Percentiles rank a stretch among this genome's conserved stretches.
phyloP scores from a whole-genome alignment of 2,113 vertebrate genomes.

The Sorex fumeus region DNA sequence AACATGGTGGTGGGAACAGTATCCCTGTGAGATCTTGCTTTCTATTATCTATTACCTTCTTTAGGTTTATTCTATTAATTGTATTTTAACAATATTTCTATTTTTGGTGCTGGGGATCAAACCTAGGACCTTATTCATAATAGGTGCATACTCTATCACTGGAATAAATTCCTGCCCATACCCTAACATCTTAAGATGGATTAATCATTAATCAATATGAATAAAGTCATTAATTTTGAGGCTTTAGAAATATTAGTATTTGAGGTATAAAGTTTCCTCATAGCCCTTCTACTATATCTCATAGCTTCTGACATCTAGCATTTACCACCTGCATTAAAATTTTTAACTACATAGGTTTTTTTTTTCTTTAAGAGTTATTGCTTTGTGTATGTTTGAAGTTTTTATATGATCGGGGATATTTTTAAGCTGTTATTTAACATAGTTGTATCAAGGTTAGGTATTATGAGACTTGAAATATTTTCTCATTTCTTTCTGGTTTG shows the following conservation, averaged over 20 bases:
- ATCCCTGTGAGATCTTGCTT: conserved; percentile 2
- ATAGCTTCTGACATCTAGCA: neutral
- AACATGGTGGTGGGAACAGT: neutral
- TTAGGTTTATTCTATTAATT: conserved; percentile 1
- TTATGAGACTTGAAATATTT: conserved; percentile 12
- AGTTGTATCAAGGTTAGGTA: conserved; percentile 16
- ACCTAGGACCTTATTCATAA: too few species aligned
- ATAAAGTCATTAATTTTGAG: conserved; percentile 26
- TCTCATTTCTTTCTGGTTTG: conserved; percentile 4
- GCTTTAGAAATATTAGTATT: neutral
- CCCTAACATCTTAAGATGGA: conserved; percentile 13
- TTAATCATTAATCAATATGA: neutral
- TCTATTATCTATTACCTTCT: conserved; percentile 13
- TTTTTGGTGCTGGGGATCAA: too few species aligned
- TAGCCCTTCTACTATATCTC: neutral
- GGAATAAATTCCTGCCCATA: neutral
- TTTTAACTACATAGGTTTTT: conserved; percentile 31
- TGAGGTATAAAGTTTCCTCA: too few species aligned
- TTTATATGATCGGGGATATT: neutral
- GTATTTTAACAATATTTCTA: too few species aligned
- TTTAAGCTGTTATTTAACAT: conserved; percentile 35
- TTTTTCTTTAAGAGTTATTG: conserved; percentile 27
- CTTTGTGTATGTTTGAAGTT: conserved; percentile 18
- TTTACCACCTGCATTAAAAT: conserved; percentile 1
- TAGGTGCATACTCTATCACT: too few species aligned